Evolutionary conservation across 2,888 invertebrate genomes (phyloP).

Genomic region (Phalera bucephala): DNA sequence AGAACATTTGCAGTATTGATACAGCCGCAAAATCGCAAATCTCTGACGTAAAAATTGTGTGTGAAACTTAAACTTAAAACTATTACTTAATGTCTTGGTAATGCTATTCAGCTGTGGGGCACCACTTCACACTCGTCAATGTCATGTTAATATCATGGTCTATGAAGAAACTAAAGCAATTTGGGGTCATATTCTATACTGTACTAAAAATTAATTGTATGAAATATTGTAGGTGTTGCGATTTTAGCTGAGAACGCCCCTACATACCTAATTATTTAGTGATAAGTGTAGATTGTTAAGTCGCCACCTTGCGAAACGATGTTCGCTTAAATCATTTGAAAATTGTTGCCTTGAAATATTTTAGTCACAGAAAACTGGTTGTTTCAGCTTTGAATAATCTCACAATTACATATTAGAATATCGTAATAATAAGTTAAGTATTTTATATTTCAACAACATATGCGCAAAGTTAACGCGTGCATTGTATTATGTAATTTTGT

Average conservation of each 20-base stretch:
- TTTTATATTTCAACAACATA: constrained; percentile 73
- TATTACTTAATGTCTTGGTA: no score
- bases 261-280: constrained; percentile 24
- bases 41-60: no score
- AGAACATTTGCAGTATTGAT: no score
- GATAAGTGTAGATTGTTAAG: constrained; percentile 34
- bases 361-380: constrained; percentile 69
- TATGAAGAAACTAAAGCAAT: constrained; percentile 14
- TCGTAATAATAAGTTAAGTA: constrained; percentile 71
- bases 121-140: no score
- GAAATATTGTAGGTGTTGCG: constrained; percentile 30
- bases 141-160: no score
- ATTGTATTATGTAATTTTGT: constrained; percentile 78
- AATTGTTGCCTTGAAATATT: constrained; percentile 71
- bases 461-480: constrained; percentile 66
- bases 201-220: constrained; percentile 24
- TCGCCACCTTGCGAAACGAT: constrained; percentile 48
- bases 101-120: no score
- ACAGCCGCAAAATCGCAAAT: no score
- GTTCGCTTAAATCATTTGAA: constrained; percentile 60
- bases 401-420: constrained; percentile 67
- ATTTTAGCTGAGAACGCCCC: constrained; percentile 29
- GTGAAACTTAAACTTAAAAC: no score
- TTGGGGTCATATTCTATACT: constrained; percentile 23
- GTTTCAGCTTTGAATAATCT: constrained; percentile 72